Evolutionary conservation across 2,797 vertebrate genomes (phyloP), one percentile per base, ranked within the genome.

Genomic region (Neoniphon sammara): DNA sequence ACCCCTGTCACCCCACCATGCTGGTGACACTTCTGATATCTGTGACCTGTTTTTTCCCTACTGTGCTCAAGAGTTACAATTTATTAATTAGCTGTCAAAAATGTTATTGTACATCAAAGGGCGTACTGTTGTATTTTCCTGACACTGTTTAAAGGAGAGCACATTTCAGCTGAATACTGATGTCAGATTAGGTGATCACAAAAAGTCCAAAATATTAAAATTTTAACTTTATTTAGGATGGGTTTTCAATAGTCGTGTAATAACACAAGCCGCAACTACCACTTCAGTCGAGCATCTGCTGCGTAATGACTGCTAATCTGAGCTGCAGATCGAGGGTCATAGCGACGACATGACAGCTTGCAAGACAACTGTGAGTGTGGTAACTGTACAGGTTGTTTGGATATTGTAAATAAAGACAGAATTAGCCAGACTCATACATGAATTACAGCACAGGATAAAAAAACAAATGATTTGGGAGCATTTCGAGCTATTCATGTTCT

Each of bases 51-150:
- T 82, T 80, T 82, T 74, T 55, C 61, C 65, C 20, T 57, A 79
- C 62, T 54, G 11, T 44, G 44, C 68, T 63, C 39, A 1, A 52
- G 11, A 78, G 64, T 61, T 82, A 77, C 70, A 74, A 79, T 57
- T 66, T 55, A 84, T 81, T 82, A 86, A 87, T 87, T 65, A 75
- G 64, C 55, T 71, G 71, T 27, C 74, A 81, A 74, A 80, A 52
- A 31, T 56, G 56, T 52, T 61, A 67, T 49, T 63, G 27, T 59
- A 52, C 47, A 57, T 78, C 69, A 72, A 63, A 56, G 20, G 11
- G 39, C 27, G 17, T 12, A 31, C 31, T n/a, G 57, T 62, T 25
- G 54, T 63, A 62, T 73, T 70, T 69, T 54, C 62, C 62, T 72
- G 54, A 73, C 66, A 30, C 15, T 2, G 47, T 25, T 53, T 70